Evolutionary conservation across 2,113 vertebrate species (phyloP), one percentile per base, ranked within the genome.

Genomic region (Erpornis zantholeuca): DNA sequence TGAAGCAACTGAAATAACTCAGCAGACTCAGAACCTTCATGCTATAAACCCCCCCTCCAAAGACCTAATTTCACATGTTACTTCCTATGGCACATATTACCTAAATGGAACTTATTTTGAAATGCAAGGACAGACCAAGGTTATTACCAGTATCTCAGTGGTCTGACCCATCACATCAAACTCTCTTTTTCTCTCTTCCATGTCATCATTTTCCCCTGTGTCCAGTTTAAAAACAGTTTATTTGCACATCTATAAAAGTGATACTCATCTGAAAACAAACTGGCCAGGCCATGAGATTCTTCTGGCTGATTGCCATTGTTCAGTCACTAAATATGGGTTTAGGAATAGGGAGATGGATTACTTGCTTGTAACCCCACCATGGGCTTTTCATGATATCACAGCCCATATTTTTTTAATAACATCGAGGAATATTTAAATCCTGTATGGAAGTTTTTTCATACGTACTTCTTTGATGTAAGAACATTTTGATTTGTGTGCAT

Each of bases 381-480:
- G 91, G 53, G 70, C 78, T 96, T 97, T 95, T 90, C 85, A 72
- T 77, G 84, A 76, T 87, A 88, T 95, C 76, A 40, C 54, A 91
- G 86, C 50, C 82, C 91, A 96, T 92, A 85, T 94, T 96, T 96
- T 97, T 71, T 83, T 91, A 94, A 97, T 84, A 90, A 94, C 25
- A 63, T 23, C 1, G 54, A 66, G 86, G 87, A 90, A 94, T 86
- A 94, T 81, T 96, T 94, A 92, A 94, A 90, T 96, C 78, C 94
- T 78, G 71, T 29, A 85, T 54, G 94, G 47, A 96, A 77, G 68
- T 77, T 90, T 92, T 91, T 94, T 81, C 40, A 31, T 68, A 86
- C 24, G 4, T n/a, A 31, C 19, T 54, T 69, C 90, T 96, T 92
- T 92, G 91, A 97, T 88, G 78, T 94, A 69, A 80, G 76, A 93